A percentile compares a stretch with the other conserved stretches of the same genome.
Conservation (phyloP, 23 tunicate species). For the Clavelina lepadiformis region DNA sequence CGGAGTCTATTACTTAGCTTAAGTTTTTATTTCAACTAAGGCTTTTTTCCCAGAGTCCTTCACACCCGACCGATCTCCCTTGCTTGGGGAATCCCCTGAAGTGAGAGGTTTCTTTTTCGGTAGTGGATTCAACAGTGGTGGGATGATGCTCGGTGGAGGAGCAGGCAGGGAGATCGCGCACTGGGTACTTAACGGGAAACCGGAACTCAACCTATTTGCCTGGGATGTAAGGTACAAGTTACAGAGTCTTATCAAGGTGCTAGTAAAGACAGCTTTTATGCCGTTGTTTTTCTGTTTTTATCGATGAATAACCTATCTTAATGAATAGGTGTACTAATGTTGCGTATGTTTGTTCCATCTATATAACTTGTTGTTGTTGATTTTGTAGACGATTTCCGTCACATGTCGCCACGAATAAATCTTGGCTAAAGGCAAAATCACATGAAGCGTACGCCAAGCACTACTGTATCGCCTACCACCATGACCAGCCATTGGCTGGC, state of each 20-base stretch:
- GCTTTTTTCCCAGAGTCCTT: constrained; percentile 44
- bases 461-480: constrained; percentile 70
- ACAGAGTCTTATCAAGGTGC: background rate
- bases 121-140: constrained; percentile 84
- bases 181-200: constrained; percentile 65
- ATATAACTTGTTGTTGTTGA: background rate
- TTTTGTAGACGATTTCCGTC: constrained; percentile 69
- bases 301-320: background rate
- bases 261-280: background rate
- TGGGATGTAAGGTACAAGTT: constrained; percentile 64
- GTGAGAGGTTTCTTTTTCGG: constrained; percentile 76
- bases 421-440: constrained; percentile 61
- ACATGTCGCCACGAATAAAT: constrained; percentile 41
- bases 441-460: constrained; percentile 78
- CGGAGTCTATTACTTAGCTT: no score
- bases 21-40: background rate
- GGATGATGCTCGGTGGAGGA: constrained; percentile 89
- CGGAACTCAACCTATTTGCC: constrained; percentile 61
- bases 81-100: constrained; percentile 73
- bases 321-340: background rate
- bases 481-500: constrained; percentile 80
- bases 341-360: background rate
- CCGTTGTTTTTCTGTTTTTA: no score
- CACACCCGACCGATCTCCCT: constrained; percentile 59
- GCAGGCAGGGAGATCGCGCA: constrained; percentile 70